These are phyloP conservation scores for Leptothorax acervorum DNA, from an alignment of 2,888 invertebrate species.

Conservation along the genomic window DNA sequence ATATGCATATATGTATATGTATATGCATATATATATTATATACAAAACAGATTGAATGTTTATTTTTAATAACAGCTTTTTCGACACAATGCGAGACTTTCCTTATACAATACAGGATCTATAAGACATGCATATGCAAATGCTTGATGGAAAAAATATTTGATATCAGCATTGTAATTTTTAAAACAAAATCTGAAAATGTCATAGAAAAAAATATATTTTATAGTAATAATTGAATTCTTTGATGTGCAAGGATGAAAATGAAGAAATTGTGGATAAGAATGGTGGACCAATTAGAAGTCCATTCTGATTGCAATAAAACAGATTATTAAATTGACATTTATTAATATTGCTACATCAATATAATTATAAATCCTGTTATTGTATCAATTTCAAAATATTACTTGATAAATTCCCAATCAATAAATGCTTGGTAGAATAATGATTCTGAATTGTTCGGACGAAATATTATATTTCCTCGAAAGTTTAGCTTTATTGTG, in stretches of 20 bases:
- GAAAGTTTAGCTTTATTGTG: neutral
- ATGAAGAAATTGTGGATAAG: neutral
- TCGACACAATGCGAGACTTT: neutral
- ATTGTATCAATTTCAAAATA: constrained; percentile 9
- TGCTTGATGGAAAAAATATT: neutral
- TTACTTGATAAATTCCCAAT: constrained; percentile 24
- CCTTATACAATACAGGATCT: constrained; percentile 20
- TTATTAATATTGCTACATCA: constrained; percentile 5
- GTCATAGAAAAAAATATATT: neutral
- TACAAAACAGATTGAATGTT: constrained; percentile 36
- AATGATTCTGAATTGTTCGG: neutral
- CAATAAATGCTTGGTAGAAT: neutral
- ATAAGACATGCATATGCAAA: neutral
- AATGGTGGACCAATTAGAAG: neutral
- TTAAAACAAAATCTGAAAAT: neutral
- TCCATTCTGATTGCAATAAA: neutral
- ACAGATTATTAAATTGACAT: neutral
- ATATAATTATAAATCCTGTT: constrained; percentile 34
- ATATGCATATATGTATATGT: no score
- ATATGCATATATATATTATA: neutral
- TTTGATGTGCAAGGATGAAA: neutral
- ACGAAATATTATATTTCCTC: neutral
- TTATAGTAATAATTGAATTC: neutral
- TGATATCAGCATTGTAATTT: neutral
- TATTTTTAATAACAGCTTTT: constrained; percentile 27